These are phyloP conservation scores for Perca fluviatilis DNA, from an alignment of 2,113 vertebrate genomes.

Conservation along the genomic window DNA sequence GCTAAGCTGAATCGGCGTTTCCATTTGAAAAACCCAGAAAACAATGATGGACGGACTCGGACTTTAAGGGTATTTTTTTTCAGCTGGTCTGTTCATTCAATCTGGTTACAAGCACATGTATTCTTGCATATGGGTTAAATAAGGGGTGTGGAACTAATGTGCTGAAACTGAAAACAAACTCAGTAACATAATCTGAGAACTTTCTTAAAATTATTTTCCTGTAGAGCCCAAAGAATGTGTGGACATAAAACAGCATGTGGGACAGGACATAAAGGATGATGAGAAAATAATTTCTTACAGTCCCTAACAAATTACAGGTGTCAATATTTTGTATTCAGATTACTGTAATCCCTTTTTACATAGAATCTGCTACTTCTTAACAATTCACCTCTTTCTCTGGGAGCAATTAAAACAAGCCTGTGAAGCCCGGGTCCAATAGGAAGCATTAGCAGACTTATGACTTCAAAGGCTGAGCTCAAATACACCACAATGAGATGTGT, in stretches of 20 bases:
- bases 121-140: slow-evolving; percentile 18
- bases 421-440: slow-evolving; percentile 68
- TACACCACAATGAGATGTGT: slow-evolving; percentile 57
- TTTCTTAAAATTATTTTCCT: not conserved
- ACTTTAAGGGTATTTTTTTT: not conserved
- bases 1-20: too few species aligned
- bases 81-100: not conserved
- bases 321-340: slow-evolving; percentile 68
- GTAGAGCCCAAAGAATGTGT: slow-evolving; percentile 5
- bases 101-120: not conserved
- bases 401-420: slow-evolving; percentile 80
- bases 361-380: slow-evolving; percentile 68
- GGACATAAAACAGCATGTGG: not conserved
- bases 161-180: slow-evolving; percentile 24
- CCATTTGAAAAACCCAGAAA: too few species aligned
- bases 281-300: slow-evolving; percentile 17
- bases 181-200: slow-evolving; percentile 1
- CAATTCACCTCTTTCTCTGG: slow-evolving; percentile 77
- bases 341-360: slow-evolving; percentile 65
- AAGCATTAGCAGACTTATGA: slow-evolving; percentile 71
- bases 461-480: slow-evolving; percentile 79
- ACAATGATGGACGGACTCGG: too few species aligned
- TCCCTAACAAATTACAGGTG: slow-evolving; percentile 48
- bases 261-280: not conserved
- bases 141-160: not conserved